Conservation (phyloP, 2,888 invertebrate species). For the Dascillus cervinus region DNA sequence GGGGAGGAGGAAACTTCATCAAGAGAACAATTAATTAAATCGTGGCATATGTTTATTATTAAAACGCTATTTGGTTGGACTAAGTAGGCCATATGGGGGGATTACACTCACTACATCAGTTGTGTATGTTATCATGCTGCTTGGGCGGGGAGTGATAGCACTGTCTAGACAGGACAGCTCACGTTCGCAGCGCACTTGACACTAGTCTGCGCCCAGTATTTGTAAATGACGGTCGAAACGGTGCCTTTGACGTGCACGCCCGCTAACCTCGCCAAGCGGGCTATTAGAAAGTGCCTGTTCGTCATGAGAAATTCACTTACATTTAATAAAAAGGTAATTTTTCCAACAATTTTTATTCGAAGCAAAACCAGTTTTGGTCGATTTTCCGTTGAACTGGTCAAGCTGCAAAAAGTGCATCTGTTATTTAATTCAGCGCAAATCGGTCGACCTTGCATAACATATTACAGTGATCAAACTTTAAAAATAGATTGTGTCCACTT, state of each 20-base stretch:
- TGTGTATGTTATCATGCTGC: slow-evolving; percentile 22
- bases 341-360: no score
- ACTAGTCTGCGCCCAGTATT: slow-evolving; percentile 18
- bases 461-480: no score
- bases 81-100: slow-evolving; percentile 31
- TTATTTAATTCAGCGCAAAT: no score
- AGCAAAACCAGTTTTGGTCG: no score
- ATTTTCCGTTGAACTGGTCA: no score
- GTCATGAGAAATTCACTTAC: slow-evolving; percentile 40
- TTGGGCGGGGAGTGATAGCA: slow-evolving; percentile 26
- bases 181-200: slow-evolving; percentile 18
- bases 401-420: no score
- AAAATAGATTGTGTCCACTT: no score
- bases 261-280: slow-evolving; percentile 29
- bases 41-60: no score
- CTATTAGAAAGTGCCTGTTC: slow-evolving; percentile 37
- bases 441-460: no score
- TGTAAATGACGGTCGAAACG: slow-evolving; percentile 28
- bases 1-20: no score
- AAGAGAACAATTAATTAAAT: no score
- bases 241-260: slow-evolving; percentile 18
- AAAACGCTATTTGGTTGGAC: slow-evolving; percentile 7
- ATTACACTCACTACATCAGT: slow-evolving; percentile 23
- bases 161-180: slow-evolving; percentile 29
- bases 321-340: slow-evolving; percentile 38